Evolutionary conservation across 2,113 vertebrate species (phyloP), one percentile per base, ranked within the genome.

Genomic region (Phaethornis superciliosus): DNA sequence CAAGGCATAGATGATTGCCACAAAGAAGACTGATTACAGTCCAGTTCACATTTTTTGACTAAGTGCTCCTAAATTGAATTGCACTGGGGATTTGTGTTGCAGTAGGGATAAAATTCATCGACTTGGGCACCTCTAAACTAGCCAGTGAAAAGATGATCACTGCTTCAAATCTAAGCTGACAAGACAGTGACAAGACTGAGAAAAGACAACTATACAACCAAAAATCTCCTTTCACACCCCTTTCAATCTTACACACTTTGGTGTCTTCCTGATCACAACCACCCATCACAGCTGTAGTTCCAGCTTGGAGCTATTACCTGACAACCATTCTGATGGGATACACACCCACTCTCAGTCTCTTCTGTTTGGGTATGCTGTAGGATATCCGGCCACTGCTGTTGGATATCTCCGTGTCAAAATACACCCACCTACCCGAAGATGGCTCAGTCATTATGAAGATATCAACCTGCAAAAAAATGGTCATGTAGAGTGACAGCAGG

Each of bases 261-360:
- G 12, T 55, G 20, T 59, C n/a, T 64, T 59, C 52, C 52, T 64
- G 47, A 71, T 27, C 21, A 54, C 68, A 49, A 65, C 40, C n/a
- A 46, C 24, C 17, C 64, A 51, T 17, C 54, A 37, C 55, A 84
- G 40, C 47, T 75, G 40, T 64, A 83, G 52, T 77, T 78, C 19
- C 90, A 93, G 51, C 33, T 35, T 92, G 49, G 23, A 93, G 86
- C 84, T 52, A 92, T 96, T 97, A 99, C 99, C 99, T 99, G 95
- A 99, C 99, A 47, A 99, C 98, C 99, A 99, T 99, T 97, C 99
- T 99, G 95, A 99, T 97, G 3, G 99, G 99, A 94, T 99, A 99
- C 79, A 99, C 99, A 5, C 99, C 99, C 12, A 99, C 98, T 15
- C 98, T 96, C 26, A 99, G 97, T 54, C 98, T 98, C 97, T 99